Conservation (phyloP, 2,113 vertebrate species). For the Donacobius atricapilla region DNA sequence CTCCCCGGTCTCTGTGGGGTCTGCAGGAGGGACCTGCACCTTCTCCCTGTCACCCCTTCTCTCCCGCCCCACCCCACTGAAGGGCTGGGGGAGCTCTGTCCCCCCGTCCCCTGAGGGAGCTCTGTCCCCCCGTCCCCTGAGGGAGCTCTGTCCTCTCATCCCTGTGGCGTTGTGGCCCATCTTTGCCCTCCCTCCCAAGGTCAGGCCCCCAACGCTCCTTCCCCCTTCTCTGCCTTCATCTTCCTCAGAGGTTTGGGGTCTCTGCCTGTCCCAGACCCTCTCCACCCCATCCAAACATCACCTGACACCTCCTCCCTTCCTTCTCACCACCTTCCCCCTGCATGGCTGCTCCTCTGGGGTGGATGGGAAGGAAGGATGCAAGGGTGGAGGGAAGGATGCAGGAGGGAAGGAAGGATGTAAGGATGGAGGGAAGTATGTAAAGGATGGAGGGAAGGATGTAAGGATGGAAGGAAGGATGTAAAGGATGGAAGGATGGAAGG, state of each 20-base stretch:
- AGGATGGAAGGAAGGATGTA: background rate
- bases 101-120: background rate
- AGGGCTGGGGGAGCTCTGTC: background rate
- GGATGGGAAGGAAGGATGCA: background rate
- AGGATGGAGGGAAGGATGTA: background rate
- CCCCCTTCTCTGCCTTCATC: background rate
- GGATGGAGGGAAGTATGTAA: no score
- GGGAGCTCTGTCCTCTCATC: no score
- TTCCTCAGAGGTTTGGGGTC: background rate
- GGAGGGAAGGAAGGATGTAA: background rate
- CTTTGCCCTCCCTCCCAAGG: background rate
- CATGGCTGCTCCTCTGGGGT: background rate
- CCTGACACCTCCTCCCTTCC: background rate
- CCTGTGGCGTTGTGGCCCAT: background rate
- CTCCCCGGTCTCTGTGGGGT: background rate
- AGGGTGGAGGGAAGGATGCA: background rate
- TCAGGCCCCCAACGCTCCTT: background rate
- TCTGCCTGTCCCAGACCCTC: background rate
- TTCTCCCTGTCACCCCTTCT: background rate
- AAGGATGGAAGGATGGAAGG: no score
- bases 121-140: background rate
- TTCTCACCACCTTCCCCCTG: background rate
- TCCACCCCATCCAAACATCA: rapidly evolving
- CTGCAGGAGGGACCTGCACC: background rate
- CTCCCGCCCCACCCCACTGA: background rate